phyloP scores from a whole-genome alignment of 2,797 vertebrate species.

The Eulemur albifrons region DNA sequence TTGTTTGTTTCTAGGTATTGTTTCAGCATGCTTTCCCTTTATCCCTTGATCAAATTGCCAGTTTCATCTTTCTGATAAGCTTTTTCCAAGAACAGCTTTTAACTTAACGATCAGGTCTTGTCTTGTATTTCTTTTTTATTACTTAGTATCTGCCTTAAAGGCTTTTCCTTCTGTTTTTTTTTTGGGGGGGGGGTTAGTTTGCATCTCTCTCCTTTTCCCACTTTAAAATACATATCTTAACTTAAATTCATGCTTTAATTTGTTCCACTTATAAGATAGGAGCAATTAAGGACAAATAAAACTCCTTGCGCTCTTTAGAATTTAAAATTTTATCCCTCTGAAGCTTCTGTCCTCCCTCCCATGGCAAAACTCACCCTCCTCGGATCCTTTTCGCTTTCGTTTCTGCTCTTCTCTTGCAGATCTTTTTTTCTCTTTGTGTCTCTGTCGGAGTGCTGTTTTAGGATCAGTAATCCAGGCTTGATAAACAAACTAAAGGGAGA shows the following conservation, averaged over 20 bases:
- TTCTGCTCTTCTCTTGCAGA: constrained; percentile 90
- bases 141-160: background rate
- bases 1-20: background rate
- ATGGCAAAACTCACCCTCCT: constrained; percentile 77
- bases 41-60: background rate
- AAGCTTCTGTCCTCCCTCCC: no score
- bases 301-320: background rate
- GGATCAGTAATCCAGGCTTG: constrained; percentile 98
- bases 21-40: background rate
- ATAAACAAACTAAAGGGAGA: constrained; percentile 93
- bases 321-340: background rate
- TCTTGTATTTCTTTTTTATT: background rate
- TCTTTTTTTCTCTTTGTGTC: constrained; percentile 91
- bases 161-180: background rate
- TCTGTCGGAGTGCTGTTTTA: constrained; percentile 93
- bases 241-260: background rate
- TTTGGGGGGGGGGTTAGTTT: background rate
- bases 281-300: background rate
- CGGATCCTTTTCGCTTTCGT: constrained; percentile 82
- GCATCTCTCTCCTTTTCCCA: background rate
- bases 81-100: background rate
- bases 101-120: background rate
- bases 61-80: background rate
- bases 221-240: background rate
- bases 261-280: background rate